Evolutionary conservation across 2,888 invertebrate species (phyloP).

Genomic region (Agrilus cyanescens): DNA sequence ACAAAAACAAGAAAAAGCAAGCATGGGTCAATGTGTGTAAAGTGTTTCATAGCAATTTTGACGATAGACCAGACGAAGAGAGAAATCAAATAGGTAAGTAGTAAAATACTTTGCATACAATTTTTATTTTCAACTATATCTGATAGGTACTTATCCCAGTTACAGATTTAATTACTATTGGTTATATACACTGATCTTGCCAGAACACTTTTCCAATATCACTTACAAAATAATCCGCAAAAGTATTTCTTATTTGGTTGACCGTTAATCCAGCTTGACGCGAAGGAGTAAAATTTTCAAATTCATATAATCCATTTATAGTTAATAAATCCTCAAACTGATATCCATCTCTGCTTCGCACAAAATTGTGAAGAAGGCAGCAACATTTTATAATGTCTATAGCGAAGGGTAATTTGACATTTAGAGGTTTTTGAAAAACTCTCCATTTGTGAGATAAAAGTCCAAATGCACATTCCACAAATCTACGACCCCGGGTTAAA

Average conservation of each 20-base stretch:
- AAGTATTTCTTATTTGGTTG: neutral
- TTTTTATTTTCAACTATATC: too few species aligned
- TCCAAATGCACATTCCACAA: conserved; percentile 4
- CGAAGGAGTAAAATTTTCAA: too few species aligned
- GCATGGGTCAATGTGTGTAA: too few species aligned
- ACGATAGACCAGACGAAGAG: too few species aligned
- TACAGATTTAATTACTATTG: neutral
- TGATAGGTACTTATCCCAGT: too few species aligned
- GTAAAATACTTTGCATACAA: too few species aligned
- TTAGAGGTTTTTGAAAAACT: conserved; percentile 4
- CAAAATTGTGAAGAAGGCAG: conserved; percentile 7
- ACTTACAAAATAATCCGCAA: conserved; percentile 1
- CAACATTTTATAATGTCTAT: neutral
- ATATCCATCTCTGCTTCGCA: conserved; percentile 3
- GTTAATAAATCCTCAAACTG: conserved; percentile 1
- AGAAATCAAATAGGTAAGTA: too few species aligned
- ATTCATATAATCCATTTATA: conserved; percentile 1
- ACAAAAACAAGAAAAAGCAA: too few species aligned
- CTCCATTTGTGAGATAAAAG: conserved; percentile 6
- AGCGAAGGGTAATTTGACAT: conserved; percentile 1
- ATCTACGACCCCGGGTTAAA: neutral
- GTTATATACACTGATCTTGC: neutral
- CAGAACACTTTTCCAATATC: neutral
- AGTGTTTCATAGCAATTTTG: too few species aligned
- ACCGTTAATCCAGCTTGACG: neutral